Conservation (phyloP, 64 coral and sea anemone species). For the Cladopsammia gracilis region DNA sequence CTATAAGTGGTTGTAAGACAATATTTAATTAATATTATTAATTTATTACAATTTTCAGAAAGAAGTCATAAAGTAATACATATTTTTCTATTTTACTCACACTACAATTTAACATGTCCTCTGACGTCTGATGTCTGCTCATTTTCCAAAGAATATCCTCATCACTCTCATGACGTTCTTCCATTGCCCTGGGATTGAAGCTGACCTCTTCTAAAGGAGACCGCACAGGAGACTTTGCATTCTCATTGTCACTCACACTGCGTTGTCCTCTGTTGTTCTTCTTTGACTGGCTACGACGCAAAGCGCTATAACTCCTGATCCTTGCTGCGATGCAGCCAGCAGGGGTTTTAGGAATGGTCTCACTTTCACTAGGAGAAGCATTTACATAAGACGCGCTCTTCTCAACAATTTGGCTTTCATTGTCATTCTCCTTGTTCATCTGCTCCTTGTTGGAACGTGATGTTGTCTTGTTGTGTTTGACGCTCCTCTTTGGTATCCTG, state of each 20-base stretch:
- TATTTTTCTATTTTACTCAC: not conserved
- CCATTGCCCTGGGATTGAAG: not conserved
- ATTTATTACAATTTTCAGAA: too few species aligned
- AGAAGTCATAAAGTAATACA: too few species aligned
- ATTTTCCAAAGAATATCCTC: conserved; percentile 50
- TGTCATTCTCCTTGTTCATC: not conserved
- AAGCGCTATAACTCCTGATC: conserved; percentile 52
- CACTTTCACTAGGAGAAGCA: not conserved
- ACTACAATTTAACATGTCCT: not conserved
- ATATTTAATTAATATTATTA: too few species aligned
- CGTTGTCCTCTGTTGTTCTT: not conserved
- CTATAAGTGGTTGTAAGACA: too few species aligned
- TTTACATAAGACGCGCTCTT: not conserved
- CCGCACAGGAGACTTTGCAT: not conserved
- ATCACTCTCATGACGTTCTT: not conserved
- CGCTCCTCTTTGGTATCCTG: conserved; percentile 13
- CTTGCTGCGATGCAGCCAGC: conserved; percentile 46
- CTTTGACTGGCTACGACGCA: conserved; percentile 41
- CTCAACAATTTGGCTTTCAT: not conserved
- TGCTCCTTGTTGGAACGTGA: not conserved
- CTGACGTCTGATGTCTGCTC: not conserved
- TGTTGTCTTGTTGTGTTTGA: not conserved
- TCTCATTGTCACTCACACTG: not conserved
- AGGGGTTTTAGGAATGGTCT: not conserved
- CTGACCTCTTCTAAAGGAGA: not conserved